phyloP scores from a whole-genome alignment of 2,113 vertebrate species.

The Pseudorasbora parva region DNA sequence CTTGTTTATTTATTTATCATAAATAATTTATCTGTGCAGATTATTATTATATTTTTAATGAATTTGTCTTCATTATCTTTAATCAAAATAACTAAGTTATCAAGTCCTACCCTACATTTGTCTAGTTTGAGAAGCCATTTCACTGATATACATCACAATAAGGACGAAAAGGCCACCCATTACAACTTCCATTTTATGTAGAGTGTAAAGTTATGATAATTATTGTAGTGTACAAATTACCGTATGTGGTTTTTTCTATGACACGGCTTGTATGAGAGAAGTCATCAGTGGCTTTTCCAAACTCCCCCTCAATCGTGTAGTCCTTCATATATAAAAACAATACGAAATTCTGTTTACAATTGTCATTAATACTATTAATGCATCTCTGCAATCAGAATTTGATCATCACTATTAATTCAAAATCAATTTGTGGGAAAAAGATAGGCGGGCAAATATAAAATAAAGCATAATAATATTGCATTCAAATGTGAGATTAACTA shows the following conservation, averaged over 20 bases:
- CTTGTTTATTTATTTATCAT: too few relatives aligned
- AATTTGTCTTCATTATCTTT: too few relatives aligned
- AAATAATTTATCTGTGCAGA: too few relatives aligned
- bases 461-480: background rate
- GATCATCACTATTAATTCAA: background rate
- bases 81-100: too few relatives aligned
- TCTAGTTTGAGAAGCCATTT: too few relatives aligned
- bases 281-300: conserved; percentile 89
- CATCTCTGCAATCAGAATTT: background rate
- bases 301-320: conserved; percentile 86
- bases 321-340: conserved; percentile 74
- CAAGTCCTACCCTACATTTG: too few relatives aligned
- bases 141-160: too few relatives aligned
- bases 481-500: background rate
- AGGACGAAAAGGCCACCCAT: too few relatives aligned
- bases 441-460: background rate
- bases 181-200: too few relatives aligned
- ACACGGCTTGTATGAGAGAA: conserved; percentile 84
- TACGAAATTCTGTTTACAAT: background rate
- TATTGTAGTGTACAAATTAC: conserved; percentile 66
- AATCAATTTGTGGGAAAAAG: background rate
- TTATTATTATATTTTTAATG: too few relatives aligned
- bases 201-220: background rate
- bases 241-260: conserved; percentile 88
- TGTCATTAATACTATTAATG: background rate